These are phyloP conservation scores for Dolichoris vasculosae DNA, from an alignment of 1,140 invertebrate species.

Conservation along the genomic window DNA sequence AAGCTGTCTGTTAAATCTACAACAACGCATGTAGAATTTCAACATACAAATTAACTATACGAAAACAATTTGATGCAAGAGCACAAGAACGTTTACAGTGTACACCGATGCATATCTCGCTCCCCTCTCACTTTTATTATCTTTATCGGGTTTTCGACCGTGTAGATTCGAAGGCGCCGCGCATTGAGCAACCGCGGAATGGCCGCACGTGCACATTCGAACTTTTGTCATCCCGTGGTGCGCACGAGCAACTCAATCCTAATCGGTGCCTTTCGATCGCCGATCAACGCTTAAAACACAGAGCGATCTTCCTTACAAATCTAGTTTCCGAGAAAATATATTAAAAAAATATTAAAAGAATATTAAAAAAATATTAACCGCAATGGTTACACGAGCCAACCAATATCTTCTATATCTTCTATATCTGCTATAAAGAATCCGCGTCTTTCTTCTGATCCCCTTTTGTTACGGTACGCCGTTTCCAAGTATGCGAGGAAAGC, in stretches of 20 bases:
- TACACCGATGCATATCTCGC: constrained; percentile 4
- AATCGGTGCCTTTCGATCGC: not conserved
- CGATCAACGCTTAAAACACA: not conserved
- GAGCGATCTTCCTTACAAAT: not conserved
- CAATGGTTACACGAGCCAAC: no score
- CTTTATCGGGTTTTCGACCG: constrained; percentile 4
- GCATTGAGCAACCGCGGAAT: constrained; percentile 16
- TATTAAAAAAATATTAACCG: no score
- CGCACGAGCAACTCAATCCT: not conserved
- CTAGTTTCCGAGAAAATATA: not conserved
- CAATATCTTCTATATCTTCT: no score
- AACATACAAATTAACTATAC: constrained; percentile 25
- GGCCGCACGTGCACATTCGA: not conserved
- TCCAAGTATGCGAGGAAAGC: no score
- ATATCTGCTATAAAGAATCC: no score
- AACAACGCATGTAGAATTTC: constrained; percentile 21
- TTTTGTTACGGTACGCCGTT: no score
- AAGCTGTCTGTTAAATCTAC: constrained; percentile 18
- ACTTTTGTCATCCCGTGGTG: not conserved
- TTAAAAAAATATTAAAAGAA: no score
- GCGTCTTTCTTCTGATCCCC: no score
- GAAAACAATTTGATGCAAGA: constrained; percentile 25
- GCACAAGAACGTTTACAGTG: constrained; percentile 11
- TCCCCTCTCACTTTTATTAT: constrained; percentile 8
- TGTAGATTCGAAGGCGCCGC: constrained; percentile 19